phyloP scores from a whole-genome alignment of 1,140 invertebrate genomes.

The Propsilocerus akamusi region DNA sequence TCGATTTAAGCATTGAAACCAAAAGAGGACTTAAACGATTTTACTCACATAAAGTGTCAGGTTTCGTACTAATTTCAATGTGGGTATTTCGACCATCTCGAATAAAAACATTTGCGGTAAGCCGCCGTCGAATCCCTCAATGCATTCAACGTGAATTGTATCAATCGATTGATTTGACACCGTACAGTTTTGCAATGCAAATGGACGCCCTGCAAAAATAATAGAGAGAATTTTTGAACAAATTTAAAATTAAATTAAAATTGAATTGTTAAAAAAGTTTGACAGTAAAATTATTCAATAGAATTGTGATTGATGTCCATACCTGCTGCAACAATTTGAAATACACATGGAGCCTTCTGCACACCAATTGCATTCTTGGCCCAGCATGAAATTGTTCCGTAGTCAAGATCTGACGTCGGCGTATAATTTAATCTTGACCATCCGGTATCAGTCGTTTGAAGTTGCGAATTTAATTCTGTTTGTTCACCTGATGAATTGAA shows the following conservation, averaged over 20 bases:
- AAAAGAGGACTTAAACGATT: not conserved
- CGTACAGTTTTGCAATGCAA: conserved; percentile 71
- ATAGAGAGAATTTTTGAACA: conserved; percentile 4
- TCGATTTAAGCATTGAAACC: not conserved
- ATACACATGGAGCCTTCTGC: conserved; percentile 68
- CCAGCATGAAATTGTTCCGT: conserved; percentile 71
- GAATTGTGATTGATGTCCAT: conserved; percentile 11
- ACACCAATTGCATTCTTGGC: conserved; percentile 61
- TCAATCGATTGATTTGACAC: conserved; percentile 73
- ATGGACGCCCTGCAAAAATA: conserved; percentile 50
- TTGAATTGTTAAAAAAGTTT: not conserved
- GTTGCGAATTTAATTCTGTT: conserved; percentile 47
- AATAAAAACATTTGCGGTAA: conserved; percentile 61
- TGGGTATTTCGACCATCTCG: conserved; percentile 46
- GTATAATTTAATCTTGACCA: conserved; percentile 67
- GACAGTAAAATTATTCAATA: not conserved
- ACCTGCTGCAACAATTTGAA: conserved; percentile 58
- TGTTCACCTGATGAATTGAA: conserved; percentile 75
- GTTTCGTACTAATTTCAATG: conserved; percentile 26
- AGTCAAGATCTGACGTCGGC: conserved; percentile 67
- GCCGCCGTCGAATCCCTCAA: conserved; percentile 69
- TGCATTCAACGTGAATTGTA: conserved; percentile 56
- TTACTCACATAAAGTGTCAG: conserved; percentile 19
- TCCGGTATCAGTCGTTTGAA: conserved; percentile 36
- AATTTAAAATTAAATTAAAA: conserved; percentile 1